These are phyloP conservation scores for Leptinotarsa texana DNA, from an alignment of 1,140 invertebrate species.

Conservation along the genomic window DNA sequence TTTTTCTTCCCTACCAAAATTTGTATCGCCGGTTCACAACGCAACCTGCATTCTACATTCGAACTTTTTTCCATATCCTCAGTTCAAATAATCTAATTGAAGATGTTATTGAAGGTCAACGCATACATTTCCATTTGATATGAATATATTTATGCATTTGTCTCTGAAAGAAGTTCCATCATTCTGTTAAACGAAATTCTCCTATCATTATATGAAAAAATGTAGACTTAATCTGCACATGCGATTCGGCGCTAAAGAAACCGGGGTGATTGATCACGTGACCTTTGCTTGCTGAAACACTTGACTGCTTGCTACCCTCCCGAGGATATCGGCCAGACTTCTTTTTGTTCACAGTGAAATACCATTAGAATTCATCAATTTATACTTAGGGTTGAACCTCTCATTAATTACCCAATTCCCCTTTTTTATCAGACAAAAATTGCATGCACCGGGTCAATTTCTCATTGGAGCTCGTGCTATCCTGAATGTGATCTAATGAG, in stretches of 20 bases:
- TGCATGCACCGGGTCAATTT: background rate
- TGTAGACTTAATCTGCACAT: too few species aligned
- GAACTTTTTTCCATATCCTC: too few species aligned
- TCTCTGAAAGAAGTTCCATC: too few species aligned
- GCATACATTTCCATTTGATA: too few species aligned
- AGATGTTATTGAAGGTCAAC: too few species aligned
- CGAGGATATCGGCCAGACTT: background rate
- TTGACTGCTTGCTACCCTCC: background rate
- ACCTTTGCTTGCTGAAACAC: constrained; percentile 2
- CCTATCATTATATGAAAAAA: too few species aligned
- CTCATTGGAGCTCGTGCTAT: background rate
- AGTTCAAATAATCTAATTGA: too few species aligned
- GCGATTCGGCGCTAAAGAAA: background rate
- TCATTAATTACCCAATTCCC: background rate
- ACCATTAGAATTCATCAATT: background rate
- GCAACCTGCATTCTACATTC: too few species aligned
- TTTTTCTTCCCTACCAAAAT: too few species aligned
- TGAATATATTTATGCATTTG: too few species aligned
- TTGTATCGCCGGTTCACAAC: too few species aligned
- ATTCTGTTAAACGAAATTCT: too few species aligned
- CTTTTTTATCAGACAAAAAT: background rate
- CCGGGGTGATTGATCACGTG: background rate
- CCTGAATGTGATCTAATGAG: background rate
- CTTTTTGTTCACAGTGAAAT: constrained; percentile 1
- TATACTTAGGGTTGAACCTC: background rate